Percentiles rank a stretch among this genome's conserved stretches.
phyloP scores from a whole-genome alignment of 2,797 vertebrate genomes.

The Eidolon dupreanum region DNA sequence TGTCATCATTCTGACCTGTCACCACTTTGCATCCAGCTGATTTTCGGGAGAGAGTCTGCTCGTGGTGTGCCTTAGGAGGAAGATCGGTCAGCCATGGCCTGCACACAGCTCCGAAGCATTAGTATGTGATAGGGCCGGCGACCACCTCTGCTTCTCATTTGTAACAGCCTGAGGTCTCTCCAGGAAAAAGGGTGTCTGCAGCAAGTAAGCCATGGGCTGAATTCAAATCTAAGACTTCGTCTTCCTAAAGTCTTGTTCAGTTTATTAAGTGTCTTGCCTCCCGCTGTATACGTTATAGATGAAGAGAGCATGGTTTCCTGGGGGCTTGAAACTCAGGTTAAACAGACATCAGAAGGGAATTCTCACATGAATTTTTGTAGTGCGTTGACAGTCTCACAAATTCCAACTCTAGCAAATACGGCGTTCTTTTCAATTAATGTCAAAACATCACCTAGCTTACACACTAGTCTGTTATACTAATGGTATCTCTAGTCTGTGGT shows the following conservation, averaged over 20 bases:
- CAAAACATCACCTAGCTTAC: neutral
- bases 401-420: constrained; percentile 35
- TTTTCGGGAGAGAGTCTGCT: neutral
- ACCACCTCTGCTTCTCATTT: constrained; percentile 12
- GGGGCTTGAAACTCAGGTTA: constrained; percentile 54
- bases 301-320: constrained; percentile 64
- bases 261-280: constrained; percentile 62
- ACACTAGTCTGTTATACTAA: neutral
- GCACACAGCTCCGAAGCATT: neutral
- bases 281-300: constrained; percentile 36
- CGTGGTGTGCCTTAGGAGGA: neutral
- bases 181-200: neutral
- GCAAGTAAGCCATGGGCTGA: constrained; percentile 13
- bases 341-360: constrained; percentile 58
- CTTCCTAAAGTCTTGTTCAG: constrained; percentile 49
- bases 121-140: neutral
- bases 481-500: neutral
- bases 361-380: constrained; percentile 51
- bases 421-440: constrained; percentile 45
- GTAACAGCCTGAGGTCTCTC: constrained; percentile 60
- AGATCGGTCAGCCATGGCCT: neutral
- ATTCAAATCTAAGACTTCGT: constrained; percentile 59
- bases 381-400: constrained; percentile 15
- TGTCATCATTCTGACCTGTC: neutral
- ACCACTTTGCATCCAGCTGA: neutral